phyloP scores from a whole-genome alignment of 2,888 invertebrate species.

The Drosophila subsilvestris region DNA sequence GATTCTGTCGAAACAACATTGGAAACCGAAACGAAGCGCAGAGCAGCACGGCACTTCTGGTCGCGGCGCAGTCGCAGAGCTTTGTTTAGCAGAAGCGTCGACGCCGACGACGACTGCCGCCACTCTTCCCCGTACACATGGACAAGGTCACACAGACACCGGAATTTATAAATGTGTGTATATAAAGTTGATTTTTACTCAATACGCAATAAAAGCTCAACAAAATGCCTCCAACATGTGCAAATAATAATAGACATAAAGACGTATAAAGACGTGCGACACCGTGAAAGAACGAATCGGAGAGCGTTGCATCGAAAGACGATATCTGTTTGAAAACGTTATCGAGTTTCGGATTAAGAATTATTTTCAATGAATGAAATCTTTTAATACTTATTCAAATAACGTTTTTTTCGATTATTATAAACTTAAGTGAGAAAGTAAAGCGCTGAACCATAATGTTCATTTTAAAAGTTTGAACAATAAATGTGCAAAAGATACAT shows the following conservation, averaged over 20 bases:
- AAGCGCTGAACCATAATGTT: no score
- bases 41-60: constrained; percentile 5
- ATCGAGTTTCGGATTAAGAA: not conserved
- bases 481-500: no score
- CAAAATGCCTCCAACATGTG: constrained; percentile 26
- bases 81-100: constrained; percentile 10
- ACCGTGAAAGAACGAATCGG: constrained; percentile 5
- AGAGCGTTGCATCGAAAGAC: not conserved
- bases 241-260: constrained; percentile 34
- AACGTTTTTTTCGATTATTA: no score
- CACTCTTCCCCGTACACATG: constrained; percentile 7
- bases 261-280: constrained; percentile 18
- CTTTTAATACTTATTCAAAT: no score
- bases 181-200: constrained; percentile 44
- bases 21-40: constrained; percentile 35
- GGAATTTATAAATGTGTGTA: not conserved
- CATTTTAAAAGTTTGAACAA: no score
- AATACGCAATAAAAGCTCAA: constrained; percentile 32
- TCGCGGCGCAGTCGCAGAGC: constrained; percentile 38
- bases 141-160: constrained; percentile 27
- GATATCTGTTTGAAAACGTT: not conserved
- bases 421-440: no score
- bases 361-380: no score
- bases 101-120: constrained; percentile 3
- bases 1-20: constrained; percentile 65